Evolutionary conservation across 2,113 vertebrate species (phyloP), one percentile per base, ranked within the genome.

Genomic region (Motacilla alba): DNA sequence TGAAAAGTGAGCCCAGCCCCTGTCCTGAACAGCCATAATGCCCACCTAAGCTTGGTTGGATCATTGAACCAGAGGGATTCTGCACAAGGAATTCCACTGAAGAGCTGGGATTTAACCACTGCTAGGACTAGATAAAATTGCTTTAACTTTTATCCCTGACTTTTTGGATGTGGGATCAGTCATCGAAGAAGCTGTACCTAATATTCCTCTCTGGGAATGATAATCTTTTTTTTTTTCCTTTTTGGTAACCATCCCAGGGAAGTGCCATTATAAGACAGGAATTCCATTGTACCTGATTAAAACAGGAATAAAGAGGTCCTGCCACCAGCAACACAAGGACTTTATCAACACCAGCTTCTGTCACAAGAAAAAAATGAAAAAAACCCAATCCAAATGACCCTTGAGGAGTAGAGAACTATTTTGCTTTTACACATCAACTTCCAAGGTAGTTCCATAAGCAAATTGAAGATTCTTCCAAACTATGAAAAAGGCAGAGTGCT

Each of bases 321-420:
- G 18, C 19, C 27, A 44, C 47, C 39, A 46, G 15, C 33, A 58
- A 2, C 33, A 28, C 7, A 15, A 24, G 15, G 11, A 56, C 15
- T 90, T 76, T 30, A 59, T 49, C 43, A 74, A 37, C 17, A 72
- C 4, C 27, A 41, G 8, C 4, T 76, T 75, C 41, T 53, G 20
- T 17, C 4, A 3, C 8, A n/a, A 70, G 16, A 8, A 62, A 83
- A 83, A 80, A 55, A 23, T 7, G 0, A 7, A 1, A 43, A 68
- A 49, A 39, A 9, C 0, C 11, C 24, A 43, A 63, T 0, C 14
- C 17, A 3, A 60, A 8, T 0, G 14, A 15, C 6, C 7, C 23
- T 33, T 35, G 9, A 69, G 16, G 15, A 82, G 7, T 2, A 9
- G 28, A 50, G 21, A 70, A 41, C 6, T 24, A 30, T 39, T 84